These are phyloP conservation scores for Porites lobata DNA, from an alignment of 92 coral and sea anemone species.

Conservation along the genomic window DNA sequence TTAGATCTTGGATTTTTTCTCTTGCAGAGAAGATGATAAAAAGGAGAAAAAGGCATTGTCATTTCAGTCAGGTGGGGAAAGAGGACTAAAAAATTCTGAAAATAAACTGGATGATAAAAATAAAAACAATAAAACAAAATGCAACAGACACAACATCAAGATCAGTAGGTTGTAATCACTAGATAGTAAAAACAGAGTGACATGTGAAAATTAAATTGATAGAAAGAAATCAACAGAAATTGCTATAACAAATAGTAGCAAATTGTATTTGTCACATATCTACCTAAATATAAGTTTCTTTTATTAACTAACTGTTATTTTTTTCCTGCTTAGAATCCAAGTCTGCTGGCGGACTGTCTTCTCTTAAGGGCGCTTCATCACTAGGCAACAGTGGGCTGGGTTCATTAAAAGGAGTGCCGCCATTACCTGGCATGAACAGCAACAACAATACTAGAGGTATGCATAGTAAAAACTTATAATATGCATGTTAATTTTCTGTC, in stretches of 20 bases:
- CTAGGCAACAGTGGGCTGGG: constrained; percentile 82
- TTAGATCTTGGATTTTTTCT: not conserved
- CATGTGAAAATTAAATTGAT: too few relatives aligned
- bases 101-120: too few relatives aligned
- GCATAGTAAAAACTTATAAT: not conserved
- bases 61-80: constrained; percentile 36
- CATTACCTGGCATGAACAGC: constrained; percentile 75
- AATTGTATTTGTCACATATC: too few relatives aligned
- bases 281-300: not conserved
- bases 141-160: too few relatives aligned
- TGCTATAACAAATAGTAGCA: too few relatives aligned
- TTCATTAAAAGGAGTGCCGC: constrained; percentile 89
- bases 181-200: too few relatives aligned
- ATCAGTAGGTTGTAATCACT: too few relatives aligned
- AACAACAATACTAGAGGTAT: constrained; percentile 28
- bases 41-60: constrained; percentile 22
- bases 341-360: constrained; percentile 69
- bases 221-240: too few relatives aligned
- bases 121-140: too few relatives aligned
- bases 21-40: constrained; percentile 44
- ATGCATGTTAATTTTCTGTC: not conserved
- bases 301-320: too few relatives aligned
- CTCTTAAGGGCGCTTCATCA: constrained; percentile 87
- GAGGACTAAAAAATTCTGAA: too few relatives aligned
- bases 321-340: constrained; percentile 43